These are phyloP conservation scores for Pocillopora verrucosa DNA, from an alignment of 64 coral and sea anemone species.

Conservation along the genomic window DNA sequence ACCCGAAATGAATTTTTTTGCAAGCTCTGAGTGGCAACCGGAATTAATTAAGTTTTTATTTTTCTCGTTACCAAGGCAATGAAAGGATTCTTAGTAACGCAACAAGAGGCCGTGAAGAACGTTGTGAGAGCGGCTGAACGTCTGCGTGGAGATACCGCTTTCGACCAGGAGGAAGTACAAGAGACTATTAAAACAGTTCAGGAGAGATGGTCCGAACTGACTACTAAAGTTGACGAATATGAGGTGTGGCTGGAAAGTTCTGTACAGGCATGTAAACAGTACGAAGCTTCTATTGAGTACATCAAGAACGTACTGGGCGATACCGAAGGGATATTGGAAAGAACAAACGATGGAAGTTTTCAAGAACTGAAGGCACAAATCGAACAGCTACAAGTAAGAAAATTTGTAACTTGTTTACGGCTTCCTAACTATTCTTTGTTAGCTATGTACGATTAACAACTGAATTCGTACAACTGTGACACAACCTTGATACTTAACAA, in stretches of 20 bases:
- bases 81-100: slow-evolving; percentile 88
- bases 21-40: background rate
- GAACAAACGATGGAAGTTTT: slow-evolving; percentile 23
- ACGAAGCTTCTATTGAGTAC: slow-evolving; percentile 45
- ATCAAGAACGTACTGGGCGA: slow-evolving; percentile 65
- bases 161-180: slow-evolving; percentile 81
- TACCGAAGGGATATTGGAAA: slow-evolving; percentile 39
- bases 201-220: slow-evolving; percentile 65
- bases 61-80: slow-evolving; percentile 59
- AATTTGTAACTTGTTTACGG: no score
- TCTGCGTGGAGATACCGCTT: slow-evolving; percentile 52
- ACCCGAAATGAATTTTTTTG: background rate
- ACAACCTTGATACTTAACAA: no score
- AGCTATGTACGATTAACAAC: no score
- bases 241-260: slow-evolving; percentile 86
- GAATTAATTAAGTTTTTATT: background rate
- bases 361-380: slow-evolving; percentile 41
- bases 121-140: slow-evolving; percentile 63
- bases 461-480: no score
- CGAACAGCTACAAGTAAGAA: slow-evolving; percentile 55
- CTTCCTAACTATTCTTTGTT: no score
- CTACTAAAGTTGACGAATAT: slow-evolving; percentile 68
- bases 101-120: slow-evolving; percentile 58
- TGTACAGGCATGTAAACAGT: slow-evolving; percentile 66
- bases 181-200: slow-evolving; percentile 71